phyloP scores from a whole-genome alignment of 1,140 invertebrate genomes.

The Pseudobourletiella spinata region DNA sequence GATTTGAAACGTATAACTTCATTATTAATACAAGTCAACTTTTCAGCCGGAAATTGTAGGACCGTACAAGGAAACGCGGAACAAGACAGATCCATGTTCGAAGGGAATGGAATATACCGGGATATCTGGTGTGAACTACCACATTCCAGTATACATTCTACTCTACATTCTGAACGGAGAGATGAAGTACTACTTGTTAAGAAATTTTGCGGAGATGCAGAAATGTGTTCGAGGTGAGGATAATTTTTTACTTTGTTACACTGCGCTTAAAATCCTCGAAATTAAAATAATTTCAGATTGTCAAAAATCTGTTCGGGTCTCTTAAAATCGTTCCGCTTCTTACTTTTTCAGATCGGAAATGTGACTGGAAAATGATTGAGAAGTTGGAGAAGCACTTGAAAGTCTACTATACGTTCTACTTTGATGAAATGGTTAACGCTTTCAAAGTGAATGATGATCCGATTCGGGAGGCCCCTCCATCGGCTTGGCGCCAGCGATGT shows the following conservation, averaged over 20 bases:
- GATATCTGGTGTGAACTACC: not conserved
- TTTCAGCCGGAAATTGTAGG: not conserved
- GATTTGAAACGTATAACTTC: not conserved
- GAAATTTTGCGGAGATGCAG: constrained; percentile 18
- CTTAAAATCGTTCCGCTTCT: no score
- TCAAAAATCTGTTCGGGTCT: no score
- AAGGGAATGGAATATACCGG: constrained; percentile 2
- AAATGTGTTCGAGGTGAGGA: constrained; percentile 3
- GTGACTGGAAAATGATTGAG: not conserved
- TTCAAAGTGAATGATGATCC: constrained; percentile 9
- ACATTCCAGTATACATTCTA: constrained; percentile 15
- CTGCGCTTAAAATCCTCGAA: not conserved
- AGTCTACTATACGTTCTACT: constrained; percentile 9
- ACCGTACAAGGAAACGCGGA: not conserved
- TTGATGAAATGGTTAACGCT: constrained; percentile 14
- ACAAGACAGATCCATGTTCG: not conserved
- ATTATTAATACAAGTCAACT: not conserved
- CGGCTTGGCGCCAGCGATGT: constrained; percentile 12
- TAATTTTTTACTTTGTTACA: not conserved
- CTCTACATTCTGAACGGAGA: constrained; percentile 17
- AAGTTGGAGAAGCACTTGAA: constrained; percentile 3
- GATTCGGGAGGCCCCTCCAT: not conserved
- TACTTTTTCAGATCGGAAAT: constrained; percentile 2
- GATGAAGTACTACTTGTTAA: constrained; percentile 15
- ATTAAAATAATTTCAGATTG: not conserved